phyloP scores from a whole-genome alignment of 2,113 vertebrate species.

The Dasypus novemcinctus region DNA sequence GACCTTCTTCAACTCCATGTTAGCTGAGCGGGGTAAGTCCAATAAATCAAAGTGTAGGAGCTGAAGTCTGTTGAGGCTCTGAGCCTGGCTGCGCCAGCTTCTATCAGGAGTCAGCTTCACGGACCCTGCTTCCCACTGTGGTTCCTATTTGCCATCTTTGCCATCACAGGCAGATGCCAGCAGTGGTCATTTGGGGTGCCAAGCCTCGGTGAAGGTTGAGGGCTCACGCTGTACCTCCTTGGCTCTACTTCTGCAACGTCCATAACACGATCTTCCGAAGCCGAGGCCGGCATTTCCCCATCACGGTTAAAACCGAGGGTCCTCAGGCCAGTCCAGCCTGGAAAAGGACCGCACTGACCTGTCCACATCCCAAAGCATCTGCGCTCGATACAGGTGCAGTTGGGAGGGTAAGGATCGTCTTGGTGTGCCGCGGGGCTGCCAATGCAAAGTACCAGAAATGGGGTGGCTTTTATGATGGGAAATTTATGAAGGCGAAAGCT shows the following conservation, averaged over 20 bases:
- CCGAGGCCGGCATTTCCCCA: slow-evolving; percentile 97
- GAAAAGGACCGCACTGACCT: slow-evolving; percentile 98
- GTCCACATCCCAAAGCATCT: slow-evolving; percentile 94
- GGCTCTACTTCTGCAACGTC: slow-evolving; percentile 98
- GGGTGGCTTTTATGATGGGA: too few species aligned
- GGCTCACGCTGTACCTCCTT: slow-evolving; percentile 98
- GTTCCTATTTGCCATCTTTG: slow-evolving; percentile 98
- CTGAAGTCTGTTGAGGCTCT: too few species aligned
- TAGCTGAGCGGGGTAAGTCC: too few species aligned
- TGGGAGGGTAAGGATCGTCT: slow-evolving; percentile 95
- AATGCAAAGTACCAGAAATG: too few species aligned
- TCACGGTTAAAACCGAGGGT: slow-evolving; percentile 98
- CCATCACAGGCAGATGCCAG: slow-evolving; percentile 98
- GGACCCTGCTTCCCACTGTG: slow-evolving; percentile 96
- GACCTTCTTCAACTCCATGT: too few species aligned
- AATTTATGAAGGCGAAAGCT: too few species aligned
- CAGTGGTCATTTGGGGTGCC: slow-evolving; percentile 96
- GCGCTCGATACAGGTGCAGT: slow-evolving; percentile 99
- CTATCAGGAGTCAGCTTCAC: slow-evolving; percentile 96
- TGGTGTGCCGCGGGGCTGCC: too few species aligned
- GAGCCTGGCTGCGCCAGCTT: too few species aligned
- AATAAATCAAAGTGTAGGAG: too few species aligned
- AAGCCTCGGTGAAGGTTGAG: slow-evolving; percentile 97
- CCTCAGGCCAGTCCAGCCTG: slow-evolving; percentile 97
- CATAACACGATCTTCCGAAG: slow-evolving; percentile 98